phyloP scores from a whole-genome alignment of 2,888 invertebrate species.

The Cerastoderma edule region DNA sequence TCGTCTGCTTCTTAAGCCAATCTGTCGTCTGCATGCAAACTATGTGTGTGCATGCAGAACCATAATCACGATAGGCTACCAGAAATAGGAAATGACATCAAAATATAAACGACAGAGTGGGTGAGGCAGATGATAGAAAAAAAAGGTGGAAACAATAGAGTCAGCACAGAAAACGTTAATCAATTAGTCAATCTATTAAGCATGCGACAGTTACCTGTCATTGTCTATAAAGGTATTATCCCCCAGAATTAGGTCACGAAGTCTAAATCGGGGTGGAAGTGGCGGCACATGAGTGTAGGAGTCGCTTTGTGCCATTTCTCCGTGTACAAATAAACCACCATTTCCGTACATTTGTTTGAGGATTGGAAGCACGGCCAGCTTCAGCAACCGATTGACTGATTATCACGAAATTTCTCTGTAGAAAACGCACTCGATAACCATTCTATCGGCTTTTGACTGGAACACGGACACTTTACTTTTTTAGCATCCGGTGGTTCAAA shows the following conservation, averaged over 20 bases:
- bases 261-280: conserved; percentile 89
- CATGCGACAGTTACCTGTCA: conserved; percentile 87
- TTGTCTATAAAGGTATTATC: conserved; percentile 91
- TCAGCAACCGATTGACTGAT: conserved; percentile 48
- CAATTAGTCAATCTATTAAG: not conserved
- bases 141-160: not conserved
- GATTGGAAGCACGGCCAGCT: conserved; percentile 37
- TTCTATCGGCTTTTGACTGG: conserved; percentile 4
- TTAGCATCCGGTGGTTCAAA: too few species aligned
- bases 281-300: conserved; percentile 73
- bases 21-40: too few species aligned
- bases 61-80: too few species aligned
- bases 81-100: too few species aligned
- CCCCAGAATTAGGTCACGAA: conserved; percentile 90
- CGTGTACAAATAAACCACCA: conserved; percentile 38
- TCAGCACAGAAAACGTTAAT: not conserved
- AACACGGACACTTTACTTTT: too few species aligned
- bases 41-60: too few species aligned
- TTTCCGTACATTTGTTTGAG: conserved; percentile 49
- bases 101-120: not conserved
- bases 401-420: not conserved
- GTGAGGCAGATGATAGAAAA: not conserved
- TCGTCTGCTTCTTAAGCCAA: too few species aligned
- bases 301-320: conserved; percentile 57
- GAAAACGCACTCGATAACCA: not conserved